Conservation (phyloP, 2,797 vertebrate genomes). For the Sebastes aleutianus region DNA sequence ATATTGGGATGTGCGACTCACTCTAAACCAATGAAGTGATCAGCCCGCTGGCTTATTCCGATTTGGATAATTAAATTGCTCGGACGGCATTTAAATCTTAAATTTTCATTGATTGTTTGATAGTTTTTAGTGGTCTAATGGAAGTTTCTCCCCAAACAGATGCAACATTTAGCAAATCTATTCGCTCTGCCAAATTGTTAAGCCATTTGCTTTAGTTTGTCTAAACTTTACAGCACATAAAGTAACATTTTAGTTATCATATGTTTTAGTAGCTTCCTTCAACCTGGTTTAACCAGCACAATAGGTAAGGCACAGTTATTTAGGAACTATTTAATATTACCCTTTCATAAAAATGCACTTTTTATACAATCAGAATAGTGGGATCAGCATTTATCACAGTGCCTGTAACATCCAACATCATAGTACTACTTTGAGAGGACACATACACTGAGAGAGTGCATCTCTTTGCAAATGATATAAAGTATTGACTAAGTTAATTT, state of each 20-base stretch:
- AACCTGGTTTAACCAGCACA: neutral
- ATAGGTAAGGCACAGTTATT: neutral
- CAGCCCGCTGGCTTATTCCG: constrained; percentile 56
- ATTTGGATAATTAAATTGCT: constrained; percentile 59
- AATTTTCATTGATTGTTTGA: constrained; percentile 42
- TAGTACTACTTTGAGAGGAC: too few species aligned
- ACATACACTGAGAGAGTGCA: too few species aligned
- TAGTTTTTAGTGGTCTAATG: constrained; percentile 2
- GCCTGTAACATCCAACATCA: too few species aligned
- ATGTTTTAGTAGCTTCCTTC: neutral
- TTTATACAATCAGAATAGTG: too few species aligned
- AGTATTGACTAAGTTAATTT: too few species aligned
- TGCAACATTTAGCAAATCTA: constrained; percentile 3
- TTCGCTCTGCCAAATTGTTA: neutral
- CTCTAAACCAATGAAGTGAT: constrained; percentile 62
- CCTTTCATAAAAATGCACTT: neutral
- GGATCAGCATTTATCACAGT: too few species aligned
- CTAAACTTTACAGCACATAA: neutral
- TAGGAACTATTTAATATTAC: neutral
- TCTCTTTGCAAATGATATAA: too few species aligned
- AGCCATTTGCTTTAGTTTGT: neutral
- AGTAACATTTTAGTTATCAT: neutral
- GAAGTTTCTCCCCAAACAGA: constrained; percentile 5
- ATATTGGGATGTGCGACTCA: constrained; percentile 58
- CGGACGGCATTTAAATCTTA: constrained; percentile 37